Evolutionary conservation across 2,113 vertebrate genomes (phyloP), one percentile per base, ranked within the genome.

Genomic region (Ophiodon elongatus): DNA sequence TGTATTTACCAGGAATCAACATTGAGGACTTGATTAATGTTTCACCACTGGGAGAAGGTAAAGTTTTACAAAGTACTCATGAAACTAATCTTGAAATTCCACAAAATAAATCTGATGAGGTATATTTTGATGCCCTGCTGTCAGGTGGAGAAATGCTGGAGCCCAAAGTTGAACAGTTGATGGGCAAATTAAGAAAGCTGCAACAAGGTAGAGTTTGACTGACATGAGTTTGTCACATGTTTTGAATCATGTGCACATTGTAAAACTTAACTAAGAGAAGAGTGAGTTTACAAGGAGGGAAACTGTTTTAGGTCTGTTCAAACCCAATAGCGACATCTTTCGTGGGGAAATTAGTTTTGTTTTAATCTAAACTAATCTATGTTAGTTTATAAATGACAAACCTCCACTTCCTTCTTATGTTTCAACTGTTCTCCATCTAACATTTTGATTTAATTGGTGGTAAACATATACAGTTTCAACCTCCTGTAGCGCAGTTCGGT

Each of bases 121-220:
- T 15, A 21, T 14, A 2, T 71, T 3, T 45, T 25, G 0, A 33
- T 70, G 8, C 10, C 8, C 33, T 59, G 60, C 8, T 70, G 8
- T 45, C 50, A 91, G 92, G 43, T 63, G 82, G 15, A 77, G 73
- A 65, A 6, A 47, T 37, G 33, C 57, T 41, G 39, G 84, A 89
- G 33, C 85, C 76, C 35, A 86, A 69, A 23, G 35, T 91, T 25
- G 91, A 93, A n/a, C 56, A 91, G 15, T 4, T 93, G 76, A 45
- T 84, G 60, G 27, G 4, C 3, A 91, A 89, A 79, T 64, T 94
- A 13, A 85, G 62, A 39, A 88, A 9, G 6, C 75, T 92, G 14
- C 91, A 91, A 67, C 75, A 89, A 88, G 93, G 94, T 59, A 86
- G 29, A 6, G 57, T 43, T 62, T 31, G 14, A 50, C 15, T 57